A percentile compares a stretch with the other conserved stretches of the same genome.
These are phyloP conservation scores for Protodeltote pygarga DNA, from an alignment of 2,888 invertebrate species.

Conservation along the genomic window DNA sequence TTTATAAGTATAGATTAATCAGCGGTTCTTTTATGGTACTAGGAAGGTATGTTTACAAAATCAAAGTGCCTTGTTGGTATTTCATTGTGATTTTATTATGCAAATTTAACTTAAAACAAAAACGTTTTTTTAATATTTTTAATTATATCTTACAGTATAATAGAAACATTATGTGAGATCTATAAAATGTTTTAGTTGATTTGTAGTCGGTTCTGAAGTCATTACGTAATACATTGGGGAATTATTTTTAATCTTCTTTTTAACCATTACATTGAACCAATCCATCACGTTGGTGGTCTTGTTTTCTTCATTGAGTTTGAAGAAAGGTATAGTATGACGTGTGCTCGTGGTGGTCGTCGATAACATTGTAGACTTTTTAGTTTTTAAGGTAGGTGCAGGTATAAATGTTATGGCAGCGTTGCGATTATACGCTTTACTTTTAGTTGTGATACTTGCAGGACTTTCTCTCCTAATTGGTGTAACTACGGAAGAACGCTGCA, in stretches of 20 bases:
- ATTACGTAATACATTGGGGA: slow-evolving; percentile 45
- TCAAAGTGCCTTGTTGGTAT: too few relatives aligned
- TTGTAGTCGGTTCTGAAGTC: slow-evolving; percentile 37
- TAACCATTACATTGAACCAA: slow-evolving; percentile 62
- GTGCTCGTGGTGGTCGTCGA: not conserved
- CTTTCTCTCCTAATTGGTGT: not conserved
- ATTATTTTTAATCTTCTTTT: slow-evolving; percentile 46
- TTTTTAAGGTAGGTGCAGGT: slow-evolving; percentile 9
- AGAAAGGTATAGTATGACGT: slow-evolving; percentile 3
- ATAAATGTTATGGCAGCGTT: slow-evolving; percentile 17
- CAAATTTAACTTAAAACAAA: not conserved
- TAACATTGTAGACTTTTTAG: not conserved
- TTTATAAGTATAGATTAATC: too few relatives aligned
- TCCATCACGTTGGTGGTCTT: slow-evolving; percentile 58
- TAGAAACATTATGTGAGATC: slow-evolving; percentile 60
- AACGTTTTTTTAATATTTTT: not conserved
- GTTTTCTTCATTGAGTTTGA: slow-evolving; percentile 12
- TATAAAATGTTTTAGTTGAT: slow-evolving; percentile 46
- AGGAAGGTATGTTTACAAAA: too few relatives aligned
- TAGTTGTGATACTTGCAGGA: not conserved
- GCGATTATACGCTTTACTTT: not conserved
- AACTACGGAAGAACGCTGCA: not conserved
- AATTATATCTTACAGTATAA: too few relatives aligned
- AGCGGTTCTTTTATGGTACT: not conserved
- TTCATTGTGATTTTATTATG: too few relatives aligned